These are phyloP conservation scores for Drosophila pandora DNA, from an alignment of 1,140 invertebrate species.

Conservation along the genomic window DNA sequence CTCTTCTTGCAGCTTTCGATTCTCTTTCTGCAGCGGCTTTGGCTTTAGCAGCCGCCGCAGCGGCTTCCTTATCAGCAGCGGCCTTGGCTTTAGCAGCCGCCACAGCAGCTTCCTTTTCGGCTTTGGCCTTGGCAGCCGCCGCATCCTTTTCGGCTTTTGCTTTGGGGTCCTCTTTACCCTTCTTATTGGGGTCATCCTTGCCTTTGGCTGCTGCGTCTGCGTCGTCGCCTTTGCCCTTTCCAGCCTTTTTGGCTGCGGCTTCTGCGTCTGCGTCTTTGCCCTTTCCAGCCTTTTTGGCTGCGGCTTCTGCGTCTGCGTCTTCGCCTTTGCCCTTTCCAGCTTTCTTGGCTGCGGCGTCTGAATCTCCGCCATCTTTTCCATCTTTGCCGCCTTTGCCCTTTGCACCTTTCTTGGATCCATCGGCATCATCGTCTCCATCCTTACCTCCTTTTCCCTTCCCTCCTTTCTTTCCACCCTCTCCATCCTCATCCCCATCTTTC, in stretches of 20 bases:
- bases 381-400: background rate
- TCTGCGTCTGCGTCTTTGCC: slow-evolving; percentile 1
- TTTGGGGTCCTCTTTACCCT: background rate
- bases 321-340: slow-evolving; percentile 4
- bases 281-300: slow-evolving; percentile 3
- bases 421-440: slow-evolving; percentile 3
- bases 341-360: background rate
- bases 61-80: background rate
- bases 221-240: background rate
- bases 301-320: background rate
- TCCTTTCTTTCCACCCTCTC: background rate
- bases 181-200: background rate
- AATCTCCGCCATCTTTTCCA: background rate
- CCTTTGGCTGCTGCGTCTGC: background rate
- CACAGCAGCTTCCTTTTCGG: background rate
- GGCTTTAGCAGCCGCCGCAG: background rate
- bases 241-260: background rate
- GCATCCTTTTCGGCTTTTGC: background rate
- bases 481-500: background rate
- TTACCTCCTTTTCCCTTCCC: slow-evolving; percentile 9
- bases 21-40: background rate
- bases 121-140: background rate
- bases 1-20: background rate
- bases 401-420: background rate
- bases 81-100: background rate